Percentiles rank a stretch among this genome's conserved stretches.
Evolutionary conservation across 2,113 vertebrate species (phyloP).

Genomic region (Tursiops truncatus): DNA sequence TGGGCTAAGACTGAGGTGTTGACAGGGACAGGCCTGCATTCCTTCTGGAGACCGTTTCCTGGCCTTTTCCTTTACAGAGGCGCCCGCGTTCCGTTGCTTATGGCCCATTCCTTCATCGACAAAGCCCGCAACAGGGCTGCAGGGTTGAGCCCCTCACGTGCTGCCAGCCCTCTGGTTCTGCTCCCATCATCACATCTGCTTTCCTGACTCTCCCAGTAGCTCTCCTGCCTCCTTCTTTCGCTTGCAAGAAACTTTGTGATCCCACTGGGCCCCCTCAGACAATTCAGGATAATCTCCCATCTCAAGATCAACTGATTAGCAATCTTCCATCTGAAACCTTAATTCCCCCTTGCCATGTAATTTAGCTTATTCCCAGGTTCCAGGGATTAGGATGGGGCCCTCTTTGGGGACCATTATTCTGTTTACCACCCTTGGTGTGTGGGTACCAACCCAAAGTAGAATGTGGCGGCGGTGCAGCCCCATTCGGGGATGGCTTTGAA

Average conservation of each 20-base stretch:
- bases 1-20: neutral
- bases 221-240: neutral
- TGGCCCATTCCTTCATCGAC: neutral
- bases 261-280: neutral
- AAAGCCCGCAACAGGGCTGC: neutral
- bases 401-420: neutral
- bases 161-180: neutral
- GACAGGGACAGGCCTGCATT: neutral
- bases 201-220: neutral
- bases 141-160: neutral
- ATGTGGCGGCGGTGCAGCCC: fast-evolving
- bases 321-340: neutral
- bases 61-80: neutral
- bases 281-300: neutral
- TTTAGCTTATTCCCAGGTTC: neutral
- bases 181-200: neutral
- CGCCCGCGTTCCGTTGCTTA: fast-evolving
- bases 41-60: neutral
- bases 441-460: neutral
- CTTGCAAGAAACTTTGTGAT: neutral
- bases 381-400: neutral
- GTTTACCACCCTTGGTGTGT: neutral
- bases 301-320: neutral
- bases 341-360: neutral
- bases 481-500: neutral